Evolutionary conservation across 2,113 vertebrate genomes (phyloP).

Genomic region (Pedetes capensis): DNA sequence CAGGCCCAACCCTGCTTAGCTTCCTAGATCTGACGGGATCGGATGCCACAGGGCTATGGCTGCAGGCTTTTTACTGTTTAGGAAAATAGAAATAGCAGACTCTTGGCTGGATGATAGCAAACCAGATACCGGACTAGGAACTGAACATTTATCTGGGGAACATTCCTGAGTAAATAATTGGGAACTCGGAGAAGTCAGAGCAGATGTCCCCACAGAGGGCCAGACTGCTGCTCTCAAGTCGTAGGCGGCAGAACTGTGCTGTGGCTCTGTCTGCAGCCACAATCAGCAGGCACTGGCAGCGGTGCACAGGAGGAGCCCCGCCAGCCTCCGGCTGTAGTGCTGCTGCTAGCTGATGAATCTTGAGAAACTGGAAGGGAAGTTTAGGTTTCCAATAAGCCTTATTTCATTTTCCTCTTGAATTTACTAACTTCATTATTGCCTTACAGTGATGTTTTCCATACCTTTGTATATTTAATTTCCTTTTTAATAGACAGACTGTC

Average conservation of each 20-base stretch:
- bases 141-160: neutral
- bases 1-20: too few relatives aligned
- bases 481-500: constrained; percentile 76
- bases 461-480: constrained; percentile 77
- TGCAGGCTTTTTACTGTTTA: too few relatives aligned
- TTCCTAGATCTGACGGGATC: too few relatives aligned
- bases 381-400: neutral
- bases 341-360: neutral
- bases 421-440: constrained; percentile 51
- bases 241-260: too few relatives aligned
- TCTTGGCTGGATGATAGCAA: neutral
- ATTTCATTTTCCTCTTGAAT: neutral
- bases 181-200: neutral
- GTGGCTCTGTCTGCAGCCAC: fast-evolving
- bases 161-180: neutral
- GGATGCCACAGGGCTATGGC: too few relatives aligned
- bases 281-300: too few relatives aligned
- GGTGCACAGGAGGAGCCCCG: neutral
- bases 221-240: too few relatives aligned
- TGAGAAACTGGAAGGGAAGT: neutral
- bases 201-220: fast-evolving
- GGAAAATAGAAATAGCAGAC: neutral
- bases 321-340: neutral
- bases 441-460: neutral
- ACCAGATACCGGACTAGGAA: neutral